A percentile compares a stretch with the other conserved stretches of the same genome.
These are phyloP conservation scores for Heterohyrax brucei DNA, from an alignment of 2,797 vertebrate species.

Conservation along the genomic window DNA sequence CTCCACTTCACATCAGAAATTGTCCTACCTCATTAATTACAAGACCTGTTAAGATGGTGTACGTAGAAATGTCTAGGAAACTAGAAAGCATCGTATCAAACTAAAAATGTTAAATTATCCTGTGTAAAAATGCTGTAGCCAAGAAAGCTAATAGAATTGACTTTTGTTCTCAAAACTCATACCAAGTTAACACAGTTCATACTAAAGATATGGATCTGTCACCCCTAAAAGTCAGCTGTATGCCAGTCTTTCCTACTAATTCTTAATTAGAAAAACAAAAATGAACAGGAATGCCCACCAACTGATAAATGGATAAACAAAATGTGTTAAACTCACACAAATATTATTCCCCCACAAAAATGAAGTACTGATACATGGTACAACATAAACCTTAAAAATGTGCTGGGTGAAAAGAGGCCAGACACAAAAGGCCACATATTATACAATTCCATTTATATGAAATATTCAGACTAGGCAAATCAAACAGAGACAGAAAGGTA, in stretches of 20 bases:
- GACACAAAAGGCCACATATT: conserved; percentile 7
- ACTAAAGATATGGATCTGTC: neutral
- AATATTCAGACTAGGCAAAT: neutral
- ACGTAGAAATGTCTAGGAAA: conserved; percentile 15
- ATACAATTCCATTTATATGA: neutral
- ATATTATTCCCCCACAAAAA: conserved; percentile 23
- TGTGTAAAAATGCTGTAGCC: neutral
- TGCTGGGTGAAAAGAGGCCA: conserved; percentile 17
- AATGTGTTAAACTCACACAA: neutral
- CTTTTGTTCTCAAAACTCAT: conserved; percentile 37
- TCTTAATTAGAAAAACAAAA: conserved; percentile 25
- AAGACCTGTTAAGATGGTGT: neutral
- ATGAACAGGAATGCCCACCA: neutral
- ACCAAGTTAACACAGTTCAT: conserved; percentile 28
- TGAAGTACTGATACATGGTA: neutral
- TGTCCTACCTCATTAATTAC: neutral
- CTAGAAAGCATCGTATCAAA: neutral
- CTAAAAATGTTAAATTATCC: neutral
- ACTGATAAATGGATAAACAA: conserved; percentile 30
- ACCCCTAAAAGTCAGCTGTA: conserved; percentile 20
- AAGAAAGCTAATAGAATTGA: conserved; percentile 48
- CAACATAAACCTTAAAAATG: conserved; percentile 7
- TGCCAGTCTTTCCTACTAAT: conserved; percentile 7
- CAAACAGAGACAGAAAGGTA: neutral
- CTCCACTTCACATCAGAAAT: neutral